These are phyloP conservation scores for Alces alces DNA, from an alignment of 2,113 vertebrate species.

Conservation along the genomic window DNA sequence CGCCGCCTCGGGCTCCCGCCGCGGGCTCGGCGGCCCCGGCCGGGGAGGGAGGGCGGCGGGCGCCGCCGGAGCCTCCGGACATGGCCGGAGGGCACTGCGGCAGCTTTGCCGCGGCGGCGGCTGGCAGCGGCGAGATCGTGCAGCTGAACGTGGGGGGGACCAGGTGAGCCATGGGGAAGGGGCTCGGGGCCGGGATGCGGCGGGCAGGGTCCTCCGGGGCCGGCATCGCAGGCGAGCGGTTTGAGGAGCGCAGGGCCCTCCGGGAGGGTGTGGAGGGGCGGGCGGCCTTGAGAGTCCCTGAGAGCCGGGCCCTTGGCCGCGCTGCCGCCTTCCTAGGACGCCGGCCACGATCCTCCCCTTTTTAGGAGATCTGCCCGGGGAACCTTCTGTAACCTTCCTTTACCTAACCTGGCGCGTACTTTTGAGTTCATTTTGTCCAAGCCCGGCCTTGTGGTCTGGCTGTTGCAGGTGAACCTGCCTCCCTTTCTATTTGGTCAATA, in stretches of 20 bases:
- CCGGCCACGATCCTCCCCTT: background rate
- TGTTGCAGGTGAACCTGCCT: background rate
- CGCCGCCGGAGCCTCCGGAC: constrained; percentile 47
- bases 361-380: background rate
- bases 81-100: constrained; percentile 88
- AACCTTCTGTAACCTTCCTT: rapidly evolving
- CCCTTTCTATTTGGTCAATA: background rate
- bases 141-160: constrained; percentile 96
- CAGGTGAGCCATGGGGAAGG: constrained; percentile 79
- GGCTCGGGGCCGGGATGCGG: rapidly evolving
- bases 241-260: background rate
- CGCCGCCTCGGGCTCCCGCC: background rate
- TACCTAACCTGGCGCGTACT: background rate
- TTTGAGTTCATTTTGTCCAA: background rate
- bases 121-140: constrained; percentile 92
- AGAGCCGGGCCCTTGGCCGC: background rate
- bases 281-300: background rate
- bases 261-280: rapidly evolving
- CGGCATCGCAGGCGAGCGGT: background rate
- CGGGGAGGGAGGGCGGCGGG: constrained; percentile 20
- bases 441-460: background rate
- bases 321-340: background rate
- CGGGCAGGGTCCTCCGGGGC: too few species aligned
- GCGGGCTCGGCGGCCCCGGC: constrained; percentile 32
- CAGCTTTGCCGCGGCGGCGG: constrained; percentile 79